Evolutionary conservation across 2,113 vertebrate species (phyloP).

Genomic region (Heloderma charlesbogerti): DNA sequence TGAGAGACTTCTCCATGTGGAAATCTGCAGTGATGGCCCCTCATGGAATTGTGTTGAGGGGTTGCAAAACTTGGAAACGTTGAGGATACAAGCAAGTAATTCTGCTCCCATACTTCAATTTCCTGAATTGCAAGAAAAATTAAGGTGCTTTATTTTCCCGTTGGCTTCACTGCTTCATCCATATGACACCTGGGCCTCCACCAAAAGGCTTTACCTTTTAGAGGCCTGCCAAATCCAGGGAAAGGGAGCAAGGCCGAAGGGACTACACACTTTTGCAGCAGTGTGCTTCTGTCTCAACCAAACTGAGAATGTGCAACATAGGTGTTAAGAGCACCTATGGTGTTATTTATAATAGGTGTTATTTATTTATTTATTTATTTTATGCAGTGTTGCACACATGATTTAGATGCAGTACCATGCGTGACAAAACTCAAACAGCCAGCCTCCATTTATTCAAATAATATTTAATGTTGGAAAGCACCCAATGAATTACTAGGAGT

Average conservation of each 20-base stretch:
- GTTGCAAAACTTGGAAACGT: background rate
- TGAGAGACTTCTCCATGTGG: background rate
- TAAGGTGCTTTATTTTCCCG: background rate
- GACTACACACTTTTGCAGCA: background rate
- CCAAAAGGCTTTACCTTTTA: background rate
- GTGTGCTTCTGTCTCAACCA: background rate
- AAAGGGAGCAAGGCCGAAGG: background rate
- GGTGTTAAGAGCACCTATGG: background rate
- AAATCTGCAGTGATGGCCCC: background rate
- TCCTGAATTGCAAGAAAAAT: background rate
- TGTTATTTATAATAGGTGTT: no score
- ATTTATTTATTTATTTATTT: no score
- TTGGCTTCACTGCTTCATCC: background rate
- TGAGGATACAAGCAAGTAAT: background rate
- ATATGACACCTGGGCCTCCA: no score
- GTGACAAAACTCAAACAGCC: background rate
- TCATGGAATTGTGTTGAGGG: background rate
- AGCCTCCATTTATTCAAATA: background rate
- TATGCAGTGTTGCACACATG: background rate
- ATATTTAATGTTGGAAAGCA: background rate
- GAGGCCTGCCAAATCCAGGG: background rate
- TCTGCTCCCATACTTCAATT: background rate
- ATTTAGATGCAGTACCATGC: background rate
- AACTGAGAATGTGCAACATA: background rate
- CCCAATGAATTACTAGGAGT: background rate